phyloP scores from a whole-genome alignment of 2,888 invertebrate genomes.

The Trissonchulus latispiculum region DNA sequence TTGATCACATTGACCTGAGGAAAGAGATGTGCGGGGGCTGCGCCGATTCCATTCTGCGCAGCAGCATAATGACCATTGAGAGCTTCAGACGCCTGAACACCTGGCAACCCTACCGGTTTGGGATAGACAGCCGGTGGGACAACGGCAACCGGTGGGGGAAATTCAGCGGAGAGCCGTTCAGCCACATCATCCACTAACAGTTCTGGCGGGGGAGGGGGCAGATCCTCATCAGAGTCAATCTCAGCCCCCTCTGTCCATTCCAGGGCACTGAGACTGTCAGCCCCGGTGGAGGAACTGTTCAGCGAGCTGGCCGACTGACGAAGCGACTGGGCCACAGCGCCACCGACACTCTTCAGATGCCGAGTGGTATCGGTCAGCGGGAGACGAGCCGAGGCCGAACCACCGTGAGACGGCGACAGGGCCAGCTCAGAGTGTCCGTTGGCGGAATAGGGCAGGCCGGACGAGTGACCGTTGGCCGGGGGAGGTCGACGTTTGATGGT shows the following conservation, averaged over 20 bases:
- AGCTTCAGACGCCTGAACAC: too few species aligned
- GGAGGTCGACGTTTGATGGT: constrained; percentile 23
- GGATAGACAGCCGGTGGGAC: not conserved
- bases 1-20: too few species aligned
- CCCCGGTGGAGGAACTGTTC: not conserved
- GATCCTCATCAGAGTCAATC: constrained; percentile 39
- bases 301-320: constrained; percentile 9
- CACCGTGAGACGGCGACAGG: too few species aligned
- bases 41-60: too few species aligned
- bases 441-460: not conserved
- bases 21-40: too few species aligned
- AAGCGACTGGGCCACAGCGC: not conserved
- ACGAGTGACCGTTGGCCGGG: not conserved
- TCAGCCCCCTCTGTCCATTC: too few species aligned
- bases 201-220: constrained; percentile 33
- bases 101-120: too few species aligned
- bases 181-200: not conserved
- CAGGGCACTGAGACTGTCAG: constrained; percentile 17
- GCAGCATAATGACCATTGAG: too few species aligned
- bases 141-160: constrained; percentile 29
- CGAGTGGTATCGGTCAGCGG: not conserved
- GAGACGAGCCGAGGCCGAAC: not conserved
- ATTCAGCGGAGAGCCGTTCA: not conserved
- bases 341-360: not conserved
- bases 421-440: too few species aligned